Evolutionary conservation across 2,113 vertebrate species (phyloP), one percentile per base, ranked within the genome.

Genomic region (Trachemys scripta): DNA sequence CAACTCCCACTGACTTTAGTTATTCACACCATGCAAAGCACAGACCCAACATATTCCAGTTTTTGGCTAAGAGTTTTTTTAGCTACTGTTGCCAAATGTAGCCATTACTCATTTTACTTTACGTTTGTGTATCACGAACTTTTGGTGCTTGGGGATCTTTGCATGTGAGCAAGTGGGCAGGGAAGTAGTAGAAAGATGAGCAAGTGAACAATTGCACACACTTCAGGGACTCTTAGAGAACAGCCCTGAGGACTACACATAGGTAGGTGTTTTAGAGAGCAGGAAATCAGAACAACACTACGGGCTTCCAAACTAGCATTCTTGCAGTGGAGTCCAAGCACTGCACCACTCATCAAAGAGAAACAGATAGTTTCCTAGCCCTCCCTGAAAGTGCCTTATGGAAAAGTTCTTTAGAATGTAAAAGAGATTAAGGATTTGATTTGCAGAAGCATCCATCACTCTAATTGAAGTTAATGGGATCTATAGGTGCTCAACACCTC

Each of bases 251-350:
- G 25, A 88, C 45, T 22, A 25, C n/a, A 87, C 25, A 31, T 11
- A 69, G 79, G 45, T 11, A 69, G 75, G 45, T 65, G 13, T 56
- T 82, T 24, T 24, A 47, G 75, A 27, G 24, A 78, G 22, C 42
- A 76, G 75, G 75, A 3, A 10, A 65, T 45, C 47, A 49, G 20
- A 83, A 19, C 50, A 53, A 9, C 51, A 65, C 11, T 79, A 20
- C 35, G 85, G 0, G 0, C 6, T 16, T 47, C 42, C 75, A 56
- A 84, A 79, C n/a, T 38, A 79, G 3, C 24, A 72, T 38, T 81
- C 35, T 20, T 29, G 31, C 5, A 80, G 38, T 57, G 14, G 82
- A 29, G 13, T 20, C 10, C 4, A 85, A 62, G 38, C 1, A 38
- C 35, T 38, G 65, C 19, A 20, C n/a, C 65, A 38, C 4, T 72